Evolutionary conservation across 1,140 invertebrate genomes (phyloP).

Genomic region (Cydia splendana): DNA sequence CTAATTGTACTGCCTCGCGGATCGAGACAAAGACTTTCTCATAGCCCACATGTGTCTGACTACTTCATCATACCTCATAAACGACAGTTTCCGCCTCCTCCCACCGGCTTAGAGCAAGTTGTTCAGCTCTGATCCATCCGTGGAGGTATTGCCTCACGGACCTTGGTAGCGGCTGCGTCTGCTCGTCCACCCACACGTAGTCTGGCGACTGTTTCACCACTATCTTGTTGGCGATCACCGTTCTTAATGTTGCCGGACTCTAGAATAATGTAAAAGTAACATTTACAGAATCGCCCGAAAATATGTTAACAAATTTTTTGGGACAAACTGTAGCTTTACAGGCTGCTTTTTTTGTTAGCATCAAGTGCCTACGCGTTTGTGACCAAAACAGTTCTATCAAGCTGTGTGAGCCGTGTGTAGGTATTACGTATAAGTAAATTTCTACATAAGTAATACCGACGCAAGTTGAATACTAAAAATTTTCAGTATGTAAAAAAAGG

Average conservation of each 20-base stretch:
- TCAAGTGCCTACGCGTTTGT: too few relatives aligned
- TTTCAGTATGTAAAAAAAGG: too few relatives aligned
- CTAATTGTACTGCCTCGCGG: background rate
- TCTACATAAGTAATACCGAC: too few relatives aligned
- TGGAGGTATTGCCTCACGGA: constrained; percentile 60
- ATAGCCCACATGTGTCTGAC: background rate
- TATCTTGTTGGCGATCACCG: constrained; percentile 46
- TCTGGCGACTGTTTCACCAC: constrained; percentile 44
- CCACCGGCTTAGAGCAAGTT: constrained; percentile 58
- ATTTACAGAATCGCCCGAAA: too few relatives aligned
- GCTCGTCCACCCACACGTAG: constrained; percentile 59
- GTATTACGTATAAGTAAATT: too few relatives aligned
- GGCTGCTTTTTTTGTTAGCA: too few relatives aligned
- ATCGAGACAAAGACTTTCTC: too few relatives aligned
- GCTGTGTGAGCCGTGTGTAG: too few relatives aligned
- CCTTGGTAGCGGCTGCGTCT: constrained; percentile 64
- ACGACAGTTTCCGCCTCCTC: constrained; percentile 58
- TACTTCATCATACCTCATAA: constrained; percentile 54
- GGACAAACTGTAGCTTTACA: too few relatives aligned
- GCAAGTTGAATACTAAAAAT: too few relatives aligned
- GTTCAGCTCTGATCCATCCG: constrained; percentile 63
- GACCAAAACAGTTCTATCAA: too few relatives aligned
- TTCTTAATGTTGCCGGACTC: constrained; percentile 57
- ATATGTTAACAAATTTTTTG: too few relatives aligned
- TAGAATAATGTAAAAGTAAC: constrained; percentile 31